These are phyloP conservation scores for Drosophila varians DNA, from an alignment of 1,140 invertebrate genomes.

Conservation along the genomic window DNA sequence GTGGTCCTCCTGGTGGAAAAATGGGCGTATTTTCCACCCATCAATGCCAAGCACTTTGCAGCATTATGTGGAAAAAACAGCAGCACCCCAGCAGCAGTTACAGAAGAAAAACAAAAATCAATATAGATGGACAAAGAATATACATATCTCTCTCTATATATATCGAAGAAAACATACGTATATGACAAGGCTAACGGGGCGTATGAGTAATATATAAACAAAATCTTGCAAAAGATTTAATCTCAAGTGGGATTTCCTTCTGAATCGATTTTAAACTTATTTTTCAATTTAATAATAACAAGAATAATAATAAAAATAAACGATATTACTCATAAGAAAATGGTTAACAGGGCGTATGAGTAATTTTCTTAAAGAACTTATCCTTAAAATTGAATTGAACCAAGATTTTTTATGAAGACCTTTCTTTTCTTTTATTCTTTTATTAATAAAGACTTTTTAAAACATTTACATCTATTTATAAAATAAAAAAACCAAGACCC, in stretches of 20 bases:
- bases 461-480: background rate
- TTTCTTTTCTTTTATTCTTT: too few species aligned
- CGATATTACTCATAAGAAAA: too few species aligned
- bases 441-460: background rate
- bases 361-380: too few species aligned
- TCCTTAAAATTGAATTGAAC: too few species aligned
- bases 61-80: conserved; percentile 55
- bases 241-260: background rate
- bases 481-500: background rate
- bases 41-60: conserved; percentile 53
- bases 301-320: too few species aligned
- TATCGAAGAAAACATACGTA: background rate
- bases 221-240: background rate
- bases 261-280: too few species aligned
- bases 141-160: conserved; percentile 7
- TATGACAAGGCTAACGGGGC: background rate
- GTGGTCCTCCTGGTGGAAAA: conserved; percentile 25
- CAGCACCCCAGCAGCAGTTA: conserved; percentile 15
- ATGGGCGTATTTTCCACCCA: conserved; percentile 9
- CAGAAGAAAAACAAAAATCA: conserved; percentile 67
- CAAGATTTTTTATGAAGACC: too few species aligned
- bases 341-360: background rate
- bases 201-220: background rate
- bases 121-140: conserved; percentile 67
- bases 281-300: too few species aligned